Conservation (phyloP, 2,888 invertebrate genomes). For the Epistrophella euchroma region DNA sequence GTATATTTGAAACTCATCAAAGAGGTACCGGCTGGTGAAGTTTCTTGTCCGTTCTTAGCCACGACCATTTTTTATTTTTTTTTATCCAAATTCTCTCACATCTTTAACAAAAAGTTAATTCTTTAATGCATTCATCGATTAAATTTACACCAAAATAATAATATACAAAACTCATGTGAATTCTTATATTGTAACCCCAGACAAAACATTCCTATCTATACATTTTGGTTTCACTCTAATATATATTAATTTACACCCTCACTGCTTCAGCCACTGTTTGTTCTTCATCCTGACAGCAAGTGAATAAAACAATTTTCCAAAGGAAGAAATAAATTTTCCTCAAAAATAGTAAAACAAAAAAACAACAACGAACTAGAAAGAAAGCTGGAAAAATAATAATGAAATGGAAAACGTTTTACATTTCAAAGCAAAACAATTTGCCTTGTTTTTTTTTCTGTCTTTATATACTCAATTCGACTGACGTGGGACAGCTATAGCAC, state of each 20-base stretch:
- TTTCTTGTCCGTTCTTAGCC: too few species aligned
- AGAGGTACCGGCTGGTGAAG: too few species aligned
- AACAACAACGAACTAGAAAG: conserved; percentile 18
- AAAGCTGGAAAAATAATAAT: conserved; percentile 49
- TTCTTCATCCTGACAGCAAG: conserved; percentile 34
- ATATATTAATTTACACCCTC: conserved; percentile 65
- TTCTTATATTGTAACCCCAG: conserved; percentile 42
- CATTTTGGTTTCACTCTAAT: conserved; percentile 38
- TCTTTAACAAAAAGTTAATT: too few species aligned
- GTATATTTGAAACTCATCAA: too few species aligned
- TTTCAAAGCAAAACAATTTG: conserved; percentile 73
- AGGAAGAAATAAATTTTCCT: conserved; percentile 62
- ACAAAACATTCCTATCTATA: conserved; percentile 42
- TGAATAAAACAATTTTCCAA: conserved; percentile 70
- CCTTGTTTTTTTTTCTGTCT: conserved; percentile 4
- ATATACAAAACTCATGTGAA: background rate
- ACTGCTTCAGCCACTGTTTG: background rate
- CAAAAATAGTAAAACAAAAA: conserved; percentile 20
- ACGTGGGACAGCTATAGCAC: conserved; percentile 64
- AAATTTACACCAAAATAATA: conserved; percentile 17
- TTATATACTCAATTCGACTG: conserved; percentile 56
- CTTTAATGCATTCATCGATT: background rate
- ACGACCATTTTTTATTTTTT: too few species aligned
- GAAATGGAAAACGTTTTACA: conserved; percentile 75
- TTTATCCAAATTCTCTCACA: too few species aligned